Percentiles rank a stretch among this genome's conserved stretches.
Conservation (phyloP, 30 jellyfish, hydroid and myxozoan genomes). For the Aurelia aurita region DNA sequence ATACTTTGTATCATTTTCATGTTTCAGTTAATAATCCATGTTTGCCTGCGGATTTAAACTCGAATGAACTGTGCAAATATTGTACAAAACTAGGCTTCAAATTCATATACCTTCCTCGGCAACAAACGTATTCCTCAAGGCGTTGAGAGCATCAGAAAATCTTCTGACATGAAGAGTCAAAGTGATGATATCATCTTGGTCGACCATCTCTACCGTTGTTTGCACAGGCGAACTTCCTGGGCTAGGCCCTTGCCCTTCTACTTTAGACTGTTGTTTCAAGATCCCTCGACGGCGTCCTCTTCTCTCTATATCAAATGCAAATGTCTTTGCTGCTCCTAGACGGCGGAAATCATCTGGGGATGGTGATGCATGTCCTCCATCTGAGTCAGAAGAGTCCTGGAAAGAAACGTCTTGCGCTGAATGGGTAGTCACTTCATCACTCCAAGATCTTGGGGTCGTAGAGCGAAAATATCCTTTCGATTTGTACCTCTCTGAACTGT, state of each 20-base stretch:
- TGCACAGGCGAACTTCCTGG: slow-evolving; percentile 72
- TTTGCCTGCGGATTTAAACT: too few relatives aligned
- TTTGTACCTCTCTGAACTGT: background rate
- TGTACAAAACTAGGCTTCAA: background rate
- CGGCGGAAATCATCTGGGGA: slow-evolving; percentile 31
- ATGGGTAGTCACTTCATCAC: slow-evolving; percentile 25
- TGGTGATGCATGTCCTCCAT: slow-evolving; percentile 41
- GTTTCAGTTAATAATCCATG: too few relatives aligned
- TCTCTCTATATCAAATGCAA: slow-evolving; percentile 19
- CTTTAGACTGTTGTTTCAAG: slow-evolving; percentile 13
- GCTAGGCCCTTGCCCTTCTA: slow-evolving; percentile 46
- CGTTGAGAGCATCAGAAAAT: slow-evolving; percentile 83
- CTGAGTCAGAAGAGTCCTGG: slow-evolving; percentile 48
- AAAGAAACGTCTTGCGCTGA: slow-evolving; percentile 8
- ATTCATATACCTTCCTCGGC: slow-evolving; percentile 75
- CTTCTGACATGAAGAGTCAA: slow-evolving; percentile 94
- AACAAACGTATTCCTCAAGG: slow-evolving; percentile 72
- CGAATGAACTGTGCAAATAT: too few relatives aligned
- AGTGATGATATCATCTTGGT: slow-evolving; percentile 90
- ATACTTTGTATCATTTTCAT: too few relatives aligned
- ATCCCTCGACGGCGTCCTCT: slow-evolving; percentile 24
- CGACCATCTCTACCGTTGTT: slow-evolving; percentile 75
- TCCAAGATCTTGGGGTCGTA: slow-evolving; percentile 32
- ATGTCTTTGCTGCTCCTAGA: background rate
- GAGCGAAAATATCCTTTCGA: slow-evolving; percentile 8